phyloP scores from a whole-genome alignment of 2,888 invertebrate genomes.

The Eupithecia abbreviata region DNA sequence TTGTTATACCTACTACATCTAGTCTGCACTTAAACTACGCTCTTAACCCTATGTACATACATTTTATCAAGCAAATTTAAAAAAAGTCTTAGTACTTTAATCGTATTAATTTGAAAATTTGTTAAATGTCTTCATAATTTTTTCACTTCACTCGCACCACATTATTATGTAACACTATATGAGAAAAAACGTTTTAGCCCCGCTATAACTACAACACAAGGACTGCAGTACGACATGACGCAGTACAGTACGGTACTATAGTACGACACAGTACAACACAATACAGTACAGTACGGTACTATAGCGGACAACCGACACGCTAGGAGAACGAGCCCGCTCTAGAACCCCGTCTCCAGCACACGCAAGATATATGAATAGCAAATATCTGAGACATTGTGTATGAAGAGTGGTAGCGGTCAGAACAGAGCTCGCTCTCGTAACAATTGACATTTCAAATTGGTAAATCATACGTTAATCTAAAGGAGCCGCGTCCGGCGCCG shows the following conservation, averaged over 20 bases:
- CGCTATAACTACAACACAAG: constrained; percentile 71
- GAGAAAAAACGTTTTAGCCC: constrained; percentile 70
- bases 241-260: constrained; percentile 1
- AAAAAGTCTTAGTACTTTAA: constrained; percentile 82
- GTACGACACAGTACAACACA: too few relatives aligned
- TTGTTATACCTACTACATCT: constrained; percentile 84
- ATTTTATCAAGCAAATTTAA: constrained; percentile 78
- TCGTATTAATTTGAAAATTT: constrained; percentile 83
- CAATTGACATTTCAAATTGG: constrained; percentile 74
- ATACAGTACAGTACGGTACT: background rate
- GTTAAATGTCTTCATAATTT: constrained; percentile 82
- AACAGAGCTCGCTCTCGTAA: constrained; percentile 52
- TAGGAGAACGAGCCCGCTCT: background rate
- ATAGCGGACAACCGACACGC: background rate
- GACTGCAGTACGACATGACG: constrained; percentile 39
- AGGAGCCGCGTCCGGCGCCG: constrained; percentile 62
- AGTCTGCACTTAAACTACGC: constrained; percentile 76
- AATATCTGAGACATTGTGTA: background rate
- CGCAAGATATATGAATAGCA: background rate
- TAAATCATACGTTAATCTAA: constrained; percentile 74
- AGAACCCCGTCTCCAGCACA: background rate
- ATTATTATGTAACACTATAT: constrained; percentile 71
- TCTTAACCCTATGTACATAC: constrained; percentile 81
- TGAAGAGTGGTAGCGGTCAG: background rate
- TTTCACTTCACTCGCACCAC: constrained; percentile 81